Evolutionary conservation across 2,113 vertebrate genomes (phyloP).

Genomic region (Corythornis vintsioides): DNA sequence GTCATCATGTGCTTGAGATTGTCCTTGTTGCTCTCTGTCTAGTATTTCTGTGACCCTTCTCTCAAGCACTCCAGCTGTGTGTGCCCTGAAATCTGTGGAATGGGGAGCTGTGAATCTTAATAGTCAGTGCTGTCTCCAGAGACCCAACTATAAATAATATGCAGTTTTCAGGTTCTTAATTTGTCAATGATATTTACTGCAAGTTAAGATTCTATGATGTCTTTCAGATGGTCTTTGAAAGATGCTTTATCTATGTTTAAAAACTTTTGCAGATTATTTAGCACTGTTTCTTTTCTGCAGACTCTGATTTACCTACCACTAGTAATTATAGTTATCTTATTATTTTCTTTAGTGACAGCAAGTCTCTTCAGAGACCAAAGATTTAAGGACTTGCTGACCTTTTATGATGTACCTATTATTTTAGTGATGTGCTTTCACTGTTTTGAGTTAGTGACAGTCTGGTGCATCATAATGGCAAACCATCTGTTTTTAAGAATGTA

Average conservation of each 20-base stretch:
- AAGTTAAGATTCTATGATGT: not conserved
- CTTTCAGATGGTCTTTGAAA: not conserved
- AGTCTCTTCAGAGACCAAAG: not conserved
- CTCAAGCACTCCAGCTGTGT: not conserved
- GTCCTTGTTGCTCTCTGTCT: not conserved
- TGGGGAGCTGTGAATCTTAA: not conserved
- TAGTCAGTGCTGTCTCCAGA: not conserved
- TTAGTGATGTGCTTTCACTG: not conserved
- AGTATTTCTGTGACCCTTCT: not conserved
- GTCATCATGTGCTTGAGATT: not conserved
- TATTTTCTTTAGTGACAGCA: not conserved
- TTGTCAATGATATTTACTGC: not conserved
- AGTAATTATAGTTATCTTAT: not conserved
- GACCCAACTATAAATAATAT: accelerated
- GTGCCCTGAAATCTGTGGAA: not conserved
- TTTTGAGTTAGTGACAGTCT: not conserved
- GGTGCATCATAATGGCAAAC: not conserved
- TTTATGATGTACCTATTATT: not conserved
- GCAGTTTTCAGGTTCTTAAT: not conserved
- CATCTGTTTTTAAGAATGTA: not conserved
- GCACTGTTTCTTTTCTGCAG: not conserved
- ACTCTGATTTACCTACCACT: not conserved
- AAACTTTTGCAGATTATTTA: not conserved
- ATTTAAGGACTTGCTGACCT: not conserved
- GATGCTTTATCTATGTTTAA: not conserved